Conservation (phyloP, 2,888 invertebrate species). For the Actias luna region DNA sequence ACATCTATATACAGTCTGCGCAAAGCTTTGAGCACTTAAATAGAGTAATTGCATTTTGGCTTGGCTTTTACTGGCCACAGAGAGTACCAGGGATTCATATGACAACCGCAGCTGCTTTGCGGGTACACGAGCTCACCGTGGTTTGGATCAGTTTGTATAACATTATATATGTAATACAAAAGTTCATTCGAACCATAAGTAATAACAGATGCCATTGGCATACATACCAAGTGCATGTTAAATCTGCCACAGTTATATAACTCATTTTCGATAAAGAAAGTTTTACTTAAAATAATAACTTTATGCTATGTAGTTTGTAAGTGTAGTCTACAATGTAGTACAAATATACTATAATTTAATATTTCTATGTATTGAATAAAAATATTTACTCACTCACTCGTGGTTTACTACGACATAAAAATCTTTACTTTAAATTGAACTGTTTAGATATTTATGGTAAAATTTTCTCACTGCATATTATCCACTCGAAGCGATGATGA, state of each 20-base stretch:
- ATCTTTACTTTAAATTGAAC: too few relatives aligned
- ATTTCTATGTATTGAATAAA: too few relatives aligned
- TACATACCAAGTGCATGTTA: not conserved
- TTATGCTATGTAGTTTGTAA: too few relatives aligned
- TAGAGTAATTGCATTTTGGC: slow-evolving; percentile 8
- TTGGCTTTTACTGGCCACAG: slow-evolving; percentile 11
- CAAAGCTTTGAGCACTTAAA: not conserved
- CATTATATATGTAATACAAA: not conserved
- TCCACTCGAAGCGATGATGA: too few relatives aligned
- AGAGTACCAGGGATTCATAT: slow-evolving; percentile 4
- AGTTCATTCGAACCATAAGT: not conserved
- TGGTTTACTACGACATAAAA: too few relatives aligned
- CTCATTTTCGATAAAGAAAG: not conserved
- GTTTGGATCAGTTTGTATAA: slow-evolving; percentile 11
- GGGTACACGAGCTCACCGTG: slow-evolving; percentile 5
- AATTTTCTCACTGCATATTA: too few relatives aligned
- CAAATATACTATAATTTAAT: too few relatives aligned
- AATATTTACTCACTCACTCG: too few relatives aligned
- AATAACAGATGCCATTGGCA: not conserved
- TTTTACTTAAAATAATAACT: not conserved
- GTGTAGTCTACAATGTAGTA: too few relatives aligned
- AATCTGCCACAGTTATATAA: not conserved
- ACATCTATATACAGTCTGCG: not conserved
- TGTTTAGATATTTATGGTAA: too few relatives aligned
- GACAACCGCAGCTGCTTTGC: slow-evolving; percentile 16